Evolutionary conservation across 2,797 vertebrate species (phyloP).

Genomic region (Arrhamphus sclerolepis): DNA sequence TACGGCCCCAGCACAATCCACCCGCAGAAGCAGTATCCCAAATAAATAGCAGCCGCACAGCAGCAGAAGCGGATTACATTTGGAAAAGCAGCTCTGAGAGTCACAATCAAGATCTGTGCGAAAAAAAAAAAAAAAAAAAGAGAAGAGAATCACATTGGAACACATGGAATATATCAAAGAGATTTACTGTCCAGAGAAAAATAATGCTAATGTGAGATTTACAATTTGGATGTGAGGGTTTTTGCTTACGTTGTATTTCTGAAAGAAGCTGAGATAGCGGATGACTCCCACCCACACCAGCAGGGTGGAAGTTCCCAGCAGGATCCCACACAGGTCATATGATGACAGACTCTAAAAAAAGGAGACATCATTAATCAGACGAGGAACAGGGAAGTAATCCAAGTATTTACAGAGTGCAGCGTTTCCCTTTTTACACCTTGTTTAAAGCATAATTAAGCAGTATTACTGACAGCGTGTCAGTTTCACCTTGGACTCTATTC

Average conservation of each 20-base stretch:
- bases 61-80: conserved; percentile 94
- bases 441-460: neutral
- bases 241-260: conserved; percentile 89
- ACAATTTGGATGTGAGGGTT: conserved; percentile 36
- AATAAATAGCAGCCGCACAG: conserved; percentile 92
- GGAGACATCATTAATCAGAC: neutral
- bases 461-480: neutral
- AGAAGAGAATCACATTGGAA: neutral
- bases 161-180: neutral
- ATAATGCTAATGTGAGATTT: neutral
- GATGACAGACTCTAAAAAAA: conserved; percentile 84
- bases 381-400: neutral
- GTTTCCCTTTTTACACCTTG: too few species aligned
- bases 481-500: conserved; percentile 91
- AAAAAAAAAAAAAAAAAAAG: too few species aligned
- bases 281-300: conserved; percentile 96
- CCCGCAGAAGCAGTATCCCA: conserved; percentile 96
- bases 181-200: too few species aligned
- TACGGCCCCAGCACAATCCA: conserved; percentile 95
- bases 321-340: conserved; percentile 90
- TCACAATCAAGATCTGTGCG: conserved; percentile 90
- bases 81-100: conserved; percentile 89
- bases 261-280: conserved; percentile 95
- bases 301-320: conserved; percentile 92
- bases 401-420: neutral